phyloP scores from a whole-genome alignment of 2,113 vertebrate genomes.

The Clarias macrocephalus region DNA sequence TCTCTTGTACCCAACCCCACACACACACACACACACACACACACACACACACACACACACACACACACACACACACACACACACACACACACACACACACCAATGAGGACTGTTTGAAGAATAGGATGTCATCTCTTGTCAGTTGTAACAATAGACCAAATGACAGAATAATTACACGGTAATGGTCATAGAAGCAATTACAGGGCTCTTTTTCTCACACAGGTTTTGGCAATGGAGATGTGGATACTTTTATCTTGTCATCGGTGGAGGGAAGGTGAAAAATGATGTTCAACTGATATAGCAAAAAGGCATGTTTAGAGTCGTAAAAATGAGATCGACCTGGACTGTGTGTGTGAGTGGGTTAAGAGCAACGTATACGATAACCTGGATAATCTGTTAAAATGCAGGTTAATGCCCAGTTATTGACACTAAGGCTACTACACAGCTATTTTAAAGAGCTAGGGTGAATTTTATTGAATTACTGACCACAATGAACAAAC shows the following conservation, averaged over 20 bases:
- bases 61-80: not conserved
- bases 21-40: not conserved
- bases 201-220: constrained; percentile 29
- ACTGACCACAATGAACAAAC: too few species aligned
- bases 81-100: not conserved
- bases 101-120: constrained; percentile 6
- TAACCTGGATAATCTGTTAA: not conserved
- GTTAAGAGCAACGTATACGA: not conserved
- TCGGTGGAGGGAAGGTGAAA: constrained; percentile 1
- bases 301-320: not conserved
- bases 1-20: not conserved
- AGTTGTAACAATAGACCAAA: constrained; percentile 47
- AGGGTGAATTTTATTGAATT: too few species aligned
- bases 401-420: not conserved
- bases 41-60: not conserved
- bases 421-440: not conserved
- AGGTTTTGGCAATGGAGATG: constrained; percentile 21
- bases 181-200: constrained; percentile 47
- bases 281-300: not conserved
- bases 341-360: not conserved
- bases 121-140: constrained; percentile 10
- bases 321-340: not conserved
- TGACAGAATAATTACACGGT: constrained; percentile 56
- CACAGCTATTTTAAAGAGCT: not conserved
- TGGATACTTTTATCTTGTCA: constrained; percentile 41